Evolutionary conservation across 2,113 vertebrate genomes (phyloP), one percentile per base, ranked within the genome.

Genomic region (Semicossyphus pulcher): DNA sequence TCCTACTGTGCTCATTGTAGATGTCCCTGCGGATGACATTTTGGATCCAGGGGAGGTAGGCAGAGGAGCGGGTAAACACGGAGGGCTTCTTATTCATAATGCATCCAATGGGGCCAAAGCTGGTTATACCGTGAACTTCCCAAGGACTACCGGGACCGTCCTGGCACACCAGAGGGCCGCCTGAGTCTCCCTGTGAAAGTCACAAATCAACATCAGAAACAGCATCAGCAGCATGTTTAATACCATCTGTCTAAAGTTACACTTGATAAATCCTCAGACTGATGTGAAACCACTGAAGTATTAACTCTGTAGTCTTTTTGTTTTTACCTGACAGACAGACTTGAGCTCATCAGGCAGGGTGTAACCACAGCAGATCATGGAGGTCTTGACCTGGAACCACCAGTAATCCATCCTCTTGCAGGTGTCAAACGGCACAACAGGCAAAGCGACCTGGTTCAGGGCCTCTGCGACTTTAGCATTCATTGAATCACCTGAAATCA

Each of bases 351-450:
- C 94, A 16, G 93, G 94, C 23, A 86, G 80, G 2, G 80, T 92
- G 65, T 93, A 94, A 51, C 93, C 93, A 26, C 92, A 92, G 72
- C 94, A 95, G 85, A 94, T 93, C 93, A 95, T 94, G n/a, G 92
- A 93, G 9, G 84, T 52, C 81, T 94, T 95, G 56, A 94, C 90
- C 80, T 95, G 93, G 81, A 95, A 94, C 94, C 94, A 94, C 93
- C 94, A 94, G 78, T 93, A 93, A 68, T 94, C 92, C 85, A 92
- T 92, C 69, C 85, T 85, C 60, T 92, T 94, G 78, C 93, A 95
- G 21, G 89, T 93, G 26, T 92, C 78, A 56, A 72, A 94, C 0
- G 92, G 80, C 26, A 95, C 90, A 28, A 95, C 92, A 5, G 93
- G 94, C 37, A 94, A 72, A 12, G 89, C 89, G 0, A 94, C 93